A percentile compares a stretch with the other conserved stretches of the same genome.
Conservation (phyloP, 1,140 invertebrate species). For the Euura lappo region DNA sequence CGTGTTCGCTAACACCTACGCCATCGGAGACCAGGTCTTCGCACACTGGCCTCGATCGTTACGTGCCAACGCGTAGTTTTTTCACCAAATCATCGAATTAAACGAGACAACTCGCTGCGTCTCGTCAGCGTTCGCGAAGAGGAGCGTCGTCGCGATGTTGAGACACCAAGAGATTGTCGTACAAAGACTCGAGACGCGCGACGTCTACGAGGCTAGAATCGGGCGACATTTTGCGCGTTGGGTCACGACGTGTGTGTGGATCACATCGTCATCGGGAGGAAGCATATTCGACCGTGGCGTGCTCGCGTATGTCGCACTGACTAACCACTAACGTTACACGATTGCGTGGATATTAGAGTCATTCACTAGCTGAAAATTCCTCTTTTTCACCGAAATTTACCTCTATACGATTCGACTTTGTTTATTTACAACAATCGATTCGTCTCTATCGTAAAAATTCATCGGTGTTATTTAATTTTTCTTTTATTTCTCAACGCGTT, state of each 20-base stretch:
- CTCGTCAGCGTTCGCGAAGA: neutral
- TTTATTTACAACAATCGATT: neutral
- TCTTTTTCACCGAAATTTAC: neutral
- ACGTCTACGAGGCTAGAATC: constrained; percentile 5
- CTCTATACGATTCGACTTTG: neutral
- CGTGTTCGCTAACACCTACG: constrained; percentile 10
- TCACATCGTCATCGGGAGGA: neutral
- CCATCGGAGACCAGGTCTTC: constrained; percentile 1
- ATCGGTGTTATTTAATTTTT: neutral
- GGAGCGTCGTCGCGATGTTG: neutral
- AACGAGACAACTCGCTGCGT: neutral
- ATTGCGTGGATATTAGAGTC: neutral
- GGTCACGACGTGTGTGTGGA: neutral
- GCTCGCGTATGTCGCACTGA: neutral
- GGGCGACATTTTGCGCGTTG: constrained; percentile 4
- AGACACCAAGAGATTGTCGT: too few relatives aligned
- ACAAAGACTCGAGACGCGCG: neutral
- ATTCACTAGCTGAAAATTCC: too few relatives aligned
- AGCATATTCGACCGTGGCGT: neutral
- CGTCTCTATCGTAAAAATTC: neutral
- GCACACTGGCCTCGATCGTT: neutral
- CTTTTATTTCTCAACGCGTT: neutral
- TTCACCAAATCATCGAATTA: neutral
- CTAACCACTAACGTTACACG: neutral
- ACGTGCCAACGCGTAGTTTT: neutral